phyloP scores from a whole-genome alignment of 30 jellyfish, hydroid and myxozoan genomes.

The Nemopilema nomurai region DNA sequence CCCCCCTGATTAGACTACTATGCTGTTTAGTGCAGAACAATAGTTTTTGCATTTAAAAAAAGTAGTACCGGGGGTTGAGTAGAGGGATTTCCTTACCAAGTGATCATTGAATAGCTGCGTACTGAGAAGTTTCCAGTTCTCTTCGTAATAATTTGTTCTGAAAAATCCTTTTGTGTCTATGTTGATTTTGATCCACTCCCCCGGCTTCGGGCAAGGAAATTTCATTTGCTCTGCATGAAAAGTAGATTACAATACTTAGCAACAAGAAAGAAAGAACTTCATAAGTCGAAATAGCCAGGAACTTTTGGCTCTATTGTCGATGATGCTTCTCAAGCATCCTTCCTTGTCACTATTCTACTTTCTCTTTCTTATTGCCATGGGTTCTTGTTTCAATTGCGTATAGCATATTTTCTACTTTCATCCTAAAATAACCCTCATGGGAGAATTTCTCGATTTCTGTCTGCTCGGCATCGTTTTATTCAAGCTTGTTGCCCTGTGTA shows the following conservation, averaged over 20 bases:
- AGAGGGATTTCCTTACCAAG: slow-evolving; percentile 36
- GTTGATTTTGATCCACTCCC: slow-evolving; percentile 87
- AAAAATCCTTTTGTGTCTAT: slow-evolving; percentile 62
- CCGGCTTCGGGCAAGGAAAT: slow-evolving; percentile 41
- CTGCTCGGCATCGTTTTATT: too few species aligned
- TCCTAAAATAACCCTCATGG: neutral
- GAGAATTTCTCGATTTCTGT: too few species aligned
- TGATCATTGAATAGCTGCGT: slow-evolving; percentile 76
- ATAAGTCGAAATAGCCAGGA: too few species aligned
- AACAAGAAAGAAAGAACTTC: neutral
- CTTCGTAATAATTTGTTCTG: slow-evolving; percentile 73
- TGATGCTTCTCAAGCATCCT: neutral
- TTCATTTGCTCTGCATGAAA: slow-evolving; percentile 30
- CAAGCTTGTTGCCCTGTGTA: too few species aligned
- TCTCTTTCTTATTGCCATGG: neutral
- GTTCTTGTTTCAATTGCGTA: neutral
- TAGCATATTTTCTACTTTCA: neutral
- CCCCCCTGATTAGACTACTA: too few species aligned
- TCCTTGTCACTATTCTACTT: neutral
- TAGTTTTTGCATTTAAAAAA: neutral
- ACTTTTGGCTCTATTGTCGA: too few species aligned
- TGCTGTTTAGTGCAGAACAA: neutral
- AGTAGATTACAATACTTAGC: neutral
- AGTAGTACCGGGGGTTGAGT: neutral
- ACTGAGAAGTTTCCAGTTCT: slow-evolving; percentile 70